Percentiles rank a stretch among this genome's conserved stretches.
These are phyloP conservation scores for Zaprionus camerounensis DNA, from an alignment of 1,140 invertebrate species.

Conservation along the genomic window DNA sequence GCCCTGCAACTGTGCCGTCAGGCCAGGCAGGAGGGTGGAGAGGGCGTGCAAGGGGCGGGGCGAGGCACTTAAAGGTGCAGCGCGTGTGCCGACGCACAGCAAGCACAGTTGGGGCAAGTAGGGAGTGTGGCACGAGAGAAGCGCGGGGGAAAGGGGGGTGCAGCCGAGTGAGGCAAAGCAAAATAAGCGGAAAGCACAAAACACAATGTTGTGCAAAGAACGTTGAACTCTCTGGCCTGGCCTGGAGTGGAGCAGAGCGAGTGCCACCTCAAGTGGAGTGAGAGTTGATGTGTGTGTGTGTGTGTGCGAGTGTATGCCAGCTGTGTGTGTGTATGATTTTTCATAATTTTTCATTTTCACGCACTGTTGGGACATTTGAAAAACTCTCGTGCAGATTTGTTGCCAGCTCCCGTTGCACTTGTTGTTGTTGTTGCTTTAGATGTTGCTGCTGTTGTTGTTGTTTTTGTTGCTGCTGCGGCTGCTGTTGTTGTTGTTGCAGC, in stretches of 20 bases:
- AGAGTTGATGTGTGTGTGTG: conserved; percentile 26
- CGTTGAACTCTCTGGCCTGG: conserved; percentile 70
- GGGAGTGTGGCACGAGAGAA: not conserved
- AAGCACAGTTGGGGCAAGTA: not conserved
- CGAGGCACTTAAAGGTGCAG: conserved; percentile 78
- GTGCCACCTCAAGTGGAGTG: conserved; percentile 28
- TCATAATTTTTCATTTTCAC: conserved; percentile 82
- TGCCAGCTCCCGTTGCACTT: conserved; percentile 38
- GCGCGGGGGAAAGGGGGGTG: not conserved
- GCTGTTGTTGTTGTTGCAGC: conserved; percentile 3
- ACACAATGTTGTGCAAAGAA: conserved; percentile 82
- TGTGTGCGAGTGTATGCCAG: conserved; percentile 16
- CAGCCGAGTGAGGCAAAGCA: conserved; percentile 49
- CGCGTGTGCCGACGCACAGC: conserved; percentile 76
- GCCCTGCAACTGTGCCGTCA: conserved; percentile 37
- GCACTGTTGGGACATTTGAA: conserved; percentile 80
- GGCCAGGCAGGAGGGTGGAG: not conserved
- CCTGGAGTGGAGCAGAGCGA: conserved; percentile 19
- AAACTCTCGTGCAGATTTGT: conserved; percentile 66
- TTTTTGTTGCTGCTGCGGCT: conserved; percentile 6
- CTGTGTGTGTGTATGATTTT: conserved; percentile 40
- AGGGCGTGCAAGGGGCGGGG: conserved; percentile 15
- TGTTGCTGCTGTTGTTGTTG: not conserved
- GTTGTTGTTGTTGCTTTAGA: not conserved
- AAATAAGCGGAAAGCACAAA: conserved; percentile 81